phyloP scores from a whole-genome alignment of 2,113 vertebrate species.

The Tragulus kanchil region DNA sequence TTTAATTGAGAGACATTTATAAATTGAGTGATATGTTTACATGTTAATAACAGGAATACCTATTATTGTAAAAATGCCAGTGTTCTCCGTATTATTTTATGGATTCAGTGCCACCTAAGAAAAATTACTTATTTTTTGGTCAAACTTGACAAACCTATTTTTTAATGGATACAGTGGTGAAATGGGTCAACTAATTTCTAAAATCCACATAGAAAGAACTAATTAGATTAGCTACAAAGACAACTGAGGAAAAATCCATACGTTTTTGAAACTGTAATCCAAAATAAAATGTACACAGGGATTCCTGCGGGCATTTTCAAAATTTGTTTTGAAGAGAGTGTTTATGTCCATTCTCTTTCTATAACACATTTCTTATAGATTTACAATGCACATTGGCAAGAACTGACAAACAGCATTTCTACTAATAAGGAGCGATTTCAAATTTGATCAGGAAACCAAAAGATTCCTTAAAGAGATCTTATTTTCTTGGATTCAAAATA shows the following conservation, averaged over 20 bases:
- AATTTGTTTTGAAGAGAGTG: not conserved
- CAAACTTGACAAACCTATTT: not conserved
- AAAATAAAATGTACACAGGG: not conserved
- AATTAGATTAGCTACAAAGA: not conserved
- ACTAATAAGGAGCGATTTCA: slow-evolving; percentile 1
- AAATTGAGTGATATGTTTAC: not conserved
- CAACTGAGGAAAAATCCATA: not conserved
- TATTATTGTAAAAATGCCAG: not conserved
- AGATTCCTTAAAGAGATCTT: not conserved
- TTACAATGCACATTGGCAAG: not conserved
- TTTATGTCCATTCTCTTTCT: not conserved
- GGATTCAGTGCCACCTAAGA: not conserved
- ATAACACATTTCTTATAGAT: not conserved
- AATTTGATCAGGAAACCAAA: not conserved
- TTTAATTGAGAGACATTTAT: not conserved
- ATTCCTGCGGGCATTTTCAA: not conserved
- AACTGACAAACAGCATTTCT: not conserved
- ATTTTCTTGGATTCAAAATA: not conserved
- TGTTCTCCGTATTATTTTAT: not conserved
- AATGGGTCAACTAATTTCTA: not conserved
- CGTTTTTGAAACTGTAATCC: not conserved
- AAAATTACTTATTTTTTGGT: not conserved
- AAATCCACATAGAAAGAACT: not conserved
- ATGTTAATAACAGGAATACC: not conserved
- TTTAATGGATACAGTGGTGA: not conserved